Evolutionary conservation across 2,888 invertebrate species (phyloP).

Genomic region (Nudaria mundana): DNA sequence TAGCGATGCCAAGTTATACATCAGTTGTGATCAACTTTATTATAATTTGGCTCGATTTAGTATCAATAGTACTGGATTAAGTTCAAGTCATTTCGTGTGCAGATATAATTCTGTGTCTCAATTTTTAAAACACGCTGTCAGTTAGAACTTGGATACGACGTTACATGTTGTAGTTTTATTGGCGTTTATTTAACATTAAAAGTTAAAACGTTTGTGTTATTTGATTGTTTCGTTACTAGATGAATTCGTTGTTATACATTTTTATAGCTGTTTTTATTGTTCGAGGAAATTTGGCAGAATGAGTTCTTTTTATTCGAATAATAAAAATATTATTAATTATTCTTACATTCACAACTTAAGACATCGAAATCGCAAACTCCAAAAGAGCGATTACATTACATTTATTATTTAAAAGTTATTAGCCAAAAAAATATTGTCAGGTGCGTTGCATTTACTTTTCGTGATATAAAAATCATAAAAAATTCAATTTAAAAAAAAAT

Average conservation of each 20-base stretch:
- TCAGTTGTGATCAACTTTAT: conserved; percentile 29
- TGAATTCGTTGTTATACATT: conserved; percentile 49
- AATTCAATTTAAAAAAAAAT: no score
- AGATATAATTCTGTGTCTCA: conserved; percentile 25
- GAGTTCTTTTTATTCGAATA: conserved; percentile 14
- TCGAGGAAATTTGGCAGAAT: conserved; percentile 11
- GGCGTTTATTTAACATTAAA: conserved; percentile 59
- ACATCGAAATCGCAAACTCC: conserved; percentile 40
- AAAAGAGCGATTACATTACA: conserved; percentile 74
- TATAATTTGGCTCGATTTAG: conserved; percentile 47
- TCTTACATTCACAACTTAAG: conserved; percentile 15
- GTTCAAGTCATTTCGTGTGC: conserved; percentile 44
- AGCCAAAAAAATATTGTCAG: conserved; percentile 22
- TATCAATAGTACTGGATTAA: conserved; percentile 75
- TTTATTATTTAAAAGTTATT: conserved; percentile 61
- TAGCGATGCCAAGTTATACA: conserved; percentile 26
- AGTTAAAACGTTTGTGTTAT: conserved; percentile 51
- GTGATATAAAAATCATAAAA: not conserved
- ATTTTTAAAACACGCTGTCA: conserved; percentile 65
- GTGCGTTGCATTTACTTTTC: conserved; percentile 2
- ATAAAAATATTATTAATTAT: conserved; percentile 16
- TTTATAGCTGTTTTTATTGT: conserved; percentile 20
- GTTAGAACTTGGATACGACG: conserved; percentile 62
- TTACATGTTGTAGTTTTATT: conserved; percentile 56
- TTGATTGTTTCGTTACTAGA: conserved; percentile 60